Conservation (phyloP, 2,113 vertebrate species). For the Chauna torquata region DNA sequence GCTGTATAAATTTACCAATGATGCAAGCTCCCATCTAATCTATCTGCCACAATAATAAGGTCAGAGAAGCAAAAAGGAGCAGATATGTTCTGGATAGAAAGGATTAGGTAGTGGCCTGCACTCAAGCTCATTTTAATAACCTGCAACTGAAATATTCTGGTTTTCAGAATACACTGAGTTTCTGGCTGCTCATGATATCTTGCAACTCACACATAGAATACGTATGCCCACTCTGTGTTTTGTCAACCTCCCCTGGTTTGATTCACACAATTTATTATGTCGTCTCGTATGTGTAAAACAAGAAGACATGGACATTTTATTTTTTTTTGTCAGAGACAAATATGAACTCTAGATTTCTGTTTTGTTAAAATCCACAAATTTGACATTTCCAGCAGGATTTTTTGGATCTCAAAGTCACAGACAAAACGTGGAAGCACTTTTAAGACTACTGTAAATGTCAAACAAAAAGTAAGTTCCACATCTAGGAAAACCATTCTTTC, state of each 20-base stretch:
- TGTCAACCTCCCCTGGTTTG: neutral
- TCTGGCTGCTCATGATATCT: neutral
- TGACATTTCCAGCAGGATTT: neutral
- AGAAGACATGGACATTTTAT: neutral
- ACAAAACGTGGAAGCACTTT: neutral
- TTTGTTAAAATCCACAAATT: neutral
- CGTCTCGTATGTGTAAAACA: neutral
- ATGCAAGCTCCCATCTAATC: neutral
- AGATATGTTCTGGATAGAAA: neutral
- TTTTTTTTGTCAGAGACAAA: neutral
- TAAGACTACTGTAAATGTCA: neutral
- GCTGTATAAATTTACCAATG: neutral
- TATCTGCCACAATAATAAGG: neutral
- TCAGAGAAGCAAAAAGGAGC: neutral
- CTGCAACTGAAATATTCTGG: neutral
- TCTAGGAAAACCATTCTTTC: neutral
- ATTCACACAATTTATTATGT: neutral
- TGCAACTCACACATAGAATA: neutral
- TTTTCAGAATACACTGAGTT: neutral
- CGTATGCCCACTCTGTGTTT: neutral
- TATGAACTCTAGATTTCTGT: neutral
- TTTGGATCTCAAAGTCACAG: neutral
- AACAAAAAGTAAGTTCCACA: neutral
- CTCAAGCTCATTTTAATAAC: neutral
- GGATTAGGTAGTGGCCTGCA: neutral